These are phyloP conservation scores for Cavia porcellus DNA, from an alignment of 2,113 vertebrate genomes.

Conservation along the genomic window DNA sequence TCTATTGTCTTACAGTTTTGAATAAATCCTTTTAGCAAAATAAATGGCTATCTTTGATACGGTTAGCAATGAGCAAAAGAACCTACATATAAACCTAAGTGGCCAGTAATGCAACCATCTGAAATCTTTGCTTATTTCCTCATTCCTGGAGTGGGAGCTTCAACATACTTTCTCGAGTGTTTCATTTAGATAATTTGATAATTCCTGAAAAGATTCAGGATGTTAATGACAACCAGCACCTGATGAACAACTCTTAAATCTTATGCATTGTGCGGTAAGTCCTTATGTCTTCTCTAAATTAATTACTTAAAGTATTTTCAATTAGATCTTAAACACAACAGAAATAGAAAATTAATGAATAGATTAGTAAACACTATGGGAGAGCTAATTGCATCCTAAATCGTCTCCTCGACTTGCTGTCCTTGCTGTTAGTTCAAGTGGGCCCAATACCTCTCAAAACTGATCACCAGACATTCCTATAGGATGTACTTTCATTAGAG, in stretches of 20 bases:
- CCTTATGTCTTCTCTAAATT: background rate
- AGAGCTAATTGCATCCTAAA: background rate
- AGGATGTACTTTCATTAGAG: background rate
- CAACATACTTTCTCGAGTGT: background rate
- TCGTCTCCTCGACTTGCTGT: background rate
- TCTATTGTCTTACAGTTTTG: background rate
- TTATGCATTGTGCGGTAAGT: background rate
- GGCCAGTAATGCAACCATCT: background rate
- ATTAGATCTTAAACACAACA: background rate
- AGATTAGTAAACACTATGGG: background rate
- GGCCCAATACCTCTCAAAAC: background rate
- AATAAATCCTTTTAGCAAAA: background rate
- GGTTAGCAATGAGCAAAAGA: background rate
- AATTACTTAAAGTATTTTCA: conserved; percentile 30
- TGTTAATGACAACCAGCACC: background rate
- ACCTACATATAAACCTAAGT: background rate
- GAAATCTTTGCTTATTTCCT: background rate
- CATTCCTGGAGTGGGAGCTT: background rate
- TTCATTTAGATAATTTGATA: conserved; percentile 24
- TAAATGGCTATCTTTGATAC: background rate
- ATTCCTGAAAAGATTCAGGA: background rate
- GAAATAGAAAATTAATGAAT: background rate
- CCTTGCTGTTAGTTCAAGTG: background rate
- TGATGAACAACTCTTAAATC: background rate
- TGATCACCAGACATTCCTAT: background rate